Base-by-base conservation (phyloP, 1,140 invertebrate species). In the Chrysoperla carnea region DNA sequence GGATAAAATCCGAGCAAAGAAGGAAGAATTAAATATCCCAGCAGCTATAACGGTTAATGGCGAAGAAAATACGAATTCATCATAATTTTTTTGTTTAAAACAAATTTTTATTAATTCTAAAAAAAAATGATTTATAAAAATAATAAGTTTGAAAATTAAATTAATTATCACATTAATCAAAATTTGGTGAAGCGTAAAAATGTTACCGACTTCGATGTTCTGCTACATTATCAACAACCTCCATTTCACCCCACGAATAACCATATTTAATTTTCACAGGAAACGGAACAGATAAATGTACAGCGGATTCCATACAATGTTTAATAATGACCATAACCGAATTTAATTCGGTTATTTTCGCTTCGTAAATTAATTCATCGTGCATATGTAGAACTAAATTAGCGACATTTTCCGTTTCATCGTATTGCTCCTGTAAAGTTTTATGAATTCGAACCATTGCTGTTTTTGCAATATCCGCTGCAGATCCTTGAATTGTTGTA, bases 341-440 rank as follows among this genome's bases (percentile, higher is more conserved):
- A 7, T 65, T 53, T 13, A 85, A 57, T 58, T 80, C 68, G 9
- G 63, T 55, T 46, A 64, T 49, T 12, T 67, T 62, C 44, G 94
- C 87, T 70, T 99, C 92, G 55, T 86, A 96, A 17, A 99, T 77
- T 1, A 99, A 67, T 70, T 99, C 94, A 66, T 99, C 94, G 57
- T 98, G 93, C 47, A 98, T 66, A 57, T 97, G 89, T 31, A 97
- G 63, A 4, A 96, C 72, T 13, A 95, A 66, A 46, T 70, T 74
- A 1, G 73, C 37, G 45, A 51, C 56, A 56, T 68, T 53, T 8
- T 47, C 50, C 31, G 41, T 49, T 12, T 45, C 49, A 28, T 55
- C 53, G 31, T 59, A 66, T 48, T 51, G 11, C 45, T 58, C 37
- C 12, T 48, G 44, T 41, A 78, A 57, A 23, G 17, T 23, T 52